These are phyloP conservation scores for Gallinago paraguaiae DNA, from an alignment of 2,113 vertebrate species.

Conservation along the genomic window DNA sequence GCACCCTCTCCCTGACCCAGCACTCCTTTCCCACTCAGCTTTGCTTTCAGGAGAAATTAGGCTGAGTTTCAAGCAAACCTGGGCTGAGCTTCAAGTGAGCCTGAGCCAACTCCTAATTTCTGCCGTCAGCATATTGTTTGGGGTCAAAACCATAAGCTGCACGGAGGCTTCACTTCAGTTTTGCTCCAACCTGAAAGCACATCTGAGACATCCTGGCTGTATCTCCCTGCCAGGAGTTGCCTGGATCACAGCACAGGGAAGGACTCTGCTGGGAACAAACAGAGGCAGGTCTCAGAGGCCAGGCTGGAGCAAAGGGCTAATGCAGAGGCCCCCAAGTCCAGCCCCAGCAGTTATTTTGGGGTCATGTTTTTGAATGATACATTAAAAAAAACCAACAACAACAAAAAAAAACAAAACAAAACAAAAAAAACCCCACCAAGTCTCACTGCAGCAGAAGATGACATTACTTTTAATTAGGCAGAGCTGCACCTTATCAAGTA, in stretches of 20 bases:
- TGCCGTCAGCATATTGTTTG: neutral
- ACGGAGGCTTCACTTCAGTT: neutral
- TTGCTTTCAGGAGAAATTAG: conserved; percentile 53
- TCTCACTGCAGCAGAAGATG: neutral
- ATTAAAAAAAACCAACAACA: neutral
- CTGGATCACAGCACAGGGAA: neutral
- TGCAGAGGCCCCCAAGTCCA: neutral
- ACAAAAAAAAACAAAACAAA: neutral
- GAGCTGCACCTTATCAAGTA: neutral
- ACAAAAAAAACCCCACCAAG: neutral
- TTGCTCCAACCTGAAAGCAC: conserved; percentile 23
- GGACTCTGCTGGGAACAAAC: neutral
- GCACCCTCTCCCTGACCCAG: neutral
- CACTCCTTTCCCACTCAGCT: conserved; percentile 13
- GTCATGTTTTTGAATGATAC: neutral
- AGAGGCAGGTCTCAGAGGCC: neutral
- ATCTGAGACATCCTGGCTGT: neutral
- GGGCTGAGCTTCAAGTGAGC: conserved; percentile 51
- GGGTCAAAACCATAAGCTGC: conserved; percentile 20
- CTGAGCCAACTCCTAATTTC: conserved; percentile 58
- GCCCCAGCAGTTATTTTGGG: neutral
- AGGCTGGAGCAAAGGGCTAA: neutral
- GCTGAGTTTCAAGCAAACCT: conserved; percentile 57
- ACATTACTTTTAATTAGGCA: neutral
- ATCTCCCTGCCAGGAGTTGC: neutral